These are phyloP conservation scores for Cyanoderma ruficeps DNA, from an alignment of 2,113 vertebrate species.

Conservation along the genomic window DNA sequence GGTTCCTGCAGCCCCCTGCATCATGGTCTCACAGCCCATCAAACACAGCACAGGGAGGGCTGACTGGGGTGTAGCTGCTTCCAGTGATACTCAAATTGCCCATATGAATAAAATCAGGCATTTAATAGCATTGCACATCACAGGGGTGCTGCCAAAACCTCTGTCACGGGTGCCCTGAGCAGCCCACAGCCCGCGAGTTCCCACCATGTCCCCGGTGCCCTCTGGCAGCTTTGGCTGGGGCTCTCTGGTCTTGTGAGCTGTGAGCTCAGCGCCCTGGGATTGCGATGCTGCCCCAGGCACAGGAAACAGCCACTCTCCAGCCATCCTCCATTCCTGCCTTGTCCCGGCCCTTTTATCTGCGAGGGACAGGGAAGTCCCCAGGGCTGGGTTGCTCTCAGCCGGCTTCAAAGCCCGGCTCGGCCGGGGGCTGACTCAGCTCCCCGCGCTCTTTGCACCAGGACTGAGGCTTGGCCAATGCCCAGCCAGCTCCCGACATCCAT, in stretches of 20 bases:
- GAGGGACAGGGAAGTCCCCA: not conserved
- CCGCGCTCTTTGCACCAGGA: not conserved
- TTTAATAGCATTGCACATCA: too few species aligned
- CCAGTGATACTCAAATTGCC: not conserved
- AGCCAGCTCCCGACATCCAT: not conserved
- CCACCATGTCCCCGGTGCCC: not conserved
- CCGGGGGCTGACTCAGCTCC: not conserved
- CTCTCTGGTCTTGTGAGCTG: not conserved
- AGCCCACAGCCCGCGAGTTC: not conserved
- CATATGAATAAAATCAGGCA: not conserved
- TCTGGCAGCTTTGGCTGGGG: not conserved
- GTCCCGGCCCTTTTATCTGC: not conserved
- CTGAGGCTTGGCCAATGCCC: not conserved
- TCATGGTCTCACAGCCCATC: fast-evolving
- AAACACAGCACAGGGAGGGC: not conserved
- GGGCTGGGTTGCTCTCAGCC: not conserved
- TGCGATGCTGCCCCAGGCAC: not conserved
- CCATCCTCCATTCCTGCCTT: not conserved
- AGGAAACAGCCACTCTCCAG: not conserved
- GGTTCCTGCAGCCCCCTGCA: not conserved
- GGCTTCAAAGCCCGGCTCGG: not conserved
- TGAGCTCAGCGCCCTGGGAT: not conserved
- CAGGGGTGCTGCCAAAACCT: not conserved
- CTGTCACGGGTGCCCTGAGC: fast-evolving
- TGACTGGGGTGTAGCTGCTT: not conserved